A percentile compares a stretch with the other conserved stretches of the same genome.
Evolutionary conservation across 30 jellyfish, hydroid and myxozoan species (phyloP).

Genomic region (Morbakka virulenta): DNA sequence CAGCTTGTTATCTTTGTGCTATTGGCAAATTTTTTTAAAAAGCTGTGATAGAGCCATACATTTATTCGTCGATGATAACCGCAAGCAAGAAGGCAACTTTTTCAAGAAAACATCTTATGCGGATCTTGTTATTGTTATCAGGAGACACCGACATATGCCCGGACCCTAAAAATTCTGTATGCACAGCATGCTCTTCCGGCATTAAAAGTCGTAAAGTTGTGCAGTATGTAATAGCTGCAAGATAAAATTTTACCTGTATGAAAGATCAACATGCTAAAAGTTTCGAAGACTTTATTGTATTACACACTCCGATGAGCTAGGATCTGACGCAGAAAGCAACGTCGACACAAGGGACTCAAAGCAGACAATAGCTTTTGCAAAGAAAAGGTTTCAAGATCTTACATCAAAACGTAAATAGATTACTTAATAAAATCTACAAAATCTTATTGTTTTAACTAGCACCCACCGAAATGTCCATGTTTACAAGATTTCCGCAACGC

Average conservation of each 20-base stretch:
- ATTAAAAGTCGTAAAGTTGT: constrained; percentile 40
- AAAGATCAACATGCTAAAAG: constrained; percentile 21
- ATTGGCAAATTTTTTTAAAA: constrained; percentile 41
- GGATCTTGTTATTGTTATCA: constrained; percentile 51
- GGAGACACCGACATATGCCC: constrained; percentile 42
- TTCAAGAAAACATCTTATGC: constrained; percentile 31
- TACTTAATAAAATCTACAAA: constrained; percentile 22
- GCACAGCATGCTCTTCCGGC: constrained; percentile 49
- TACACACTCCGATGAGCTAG: constrained; percentile 22
- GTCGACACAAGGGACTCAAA: constrained; percentile 28
- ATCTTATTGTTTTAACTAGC: constrained; percentile 4
- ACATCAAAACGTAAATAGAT: constrained; percentile 48
- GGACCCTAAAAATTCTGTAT: constrained; percentile 45
- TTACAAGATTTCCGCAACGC: constrained; percentile 24
- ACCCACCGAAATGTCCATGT: constrained; percentile 48
- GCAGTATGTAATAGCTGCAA: constrained; percentile 39
- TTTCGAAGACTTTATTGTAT: constrained; percentile 40
- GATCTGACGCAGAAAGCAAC: constrained; percentile 40
- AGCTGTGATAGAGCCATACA: constrained; percentile 25
- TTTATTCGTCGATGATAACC: constrained; percentile 23
- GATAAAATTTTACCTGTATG: constrained; percentile 40
- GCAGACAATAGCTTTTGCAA: constrained; percentile 28
- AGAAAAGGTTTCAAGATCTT: constrained; percentile 50
- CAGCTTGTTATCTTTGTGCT: constrained; percentile 39
- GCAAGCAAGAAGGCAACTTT: constrained; percentile 9